Evolutionary conservation across 2,797 vertebrate species (phyloP).

Genomic region (Allobates femoralis): DNA sequence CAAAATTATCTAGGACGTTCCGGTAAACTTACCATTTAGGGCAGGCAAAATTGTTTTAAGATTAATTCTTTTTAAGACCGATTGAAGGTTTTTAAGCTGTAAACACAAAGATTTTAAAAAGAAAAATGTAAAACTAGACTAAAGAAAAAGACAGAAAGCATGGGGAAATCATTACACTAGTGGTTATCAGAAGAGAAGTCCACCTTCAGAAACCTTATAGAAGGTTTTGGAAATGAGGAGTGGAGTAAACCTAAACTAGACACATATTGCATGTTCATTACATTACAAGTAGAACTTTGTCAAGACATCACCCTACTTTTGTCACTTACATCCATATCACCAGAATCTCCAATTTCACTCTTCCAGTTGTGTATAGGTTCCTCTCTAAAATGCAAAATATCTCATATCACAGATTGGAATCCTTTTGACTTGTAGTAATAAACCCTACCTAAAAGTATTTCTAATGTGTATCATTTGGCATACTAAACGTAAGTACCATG

Average conservation of each 20-base stretch:
- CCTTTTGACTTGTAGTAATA: neutral
- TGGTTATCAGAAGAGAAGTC: too few species aligned
- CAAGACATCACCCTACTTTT: neutral
- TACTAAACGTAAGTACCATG: neutral
- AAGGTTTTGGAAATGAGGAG: neutral
- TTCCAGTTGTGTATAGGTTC: neutral
- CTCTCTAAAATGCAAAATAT: neutral
- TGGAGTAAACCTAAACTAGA: neutral
- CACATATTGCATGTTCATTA: neutral
- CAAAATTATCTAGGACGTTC: neutral
- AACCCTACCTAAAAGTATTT: neutral
- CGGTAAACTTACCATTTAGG: neutral
- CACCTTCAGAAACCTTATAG: too few species aligned
- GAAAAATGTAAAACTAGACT: neutral
- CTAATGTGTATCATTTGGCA: neutral
- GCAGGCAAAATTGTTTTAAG: neutral
- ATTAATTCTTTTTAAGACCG: neutral
- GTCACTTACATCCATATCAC: neutral
- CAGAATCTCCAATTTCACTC: neutral
- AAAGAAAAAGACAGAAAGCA: too few species aligned
- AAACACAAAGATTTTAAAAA: neutral
- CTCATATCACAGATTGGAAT: neutral
- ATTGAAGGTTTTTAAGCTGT: neutral
- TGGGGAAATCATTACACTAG: too few species aligned
- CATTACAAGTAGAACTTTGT: neutral